phyloP scores from a whole-genome alignment of 2,888 invertebrate genomes.

The Patella caerulea region DNA sequence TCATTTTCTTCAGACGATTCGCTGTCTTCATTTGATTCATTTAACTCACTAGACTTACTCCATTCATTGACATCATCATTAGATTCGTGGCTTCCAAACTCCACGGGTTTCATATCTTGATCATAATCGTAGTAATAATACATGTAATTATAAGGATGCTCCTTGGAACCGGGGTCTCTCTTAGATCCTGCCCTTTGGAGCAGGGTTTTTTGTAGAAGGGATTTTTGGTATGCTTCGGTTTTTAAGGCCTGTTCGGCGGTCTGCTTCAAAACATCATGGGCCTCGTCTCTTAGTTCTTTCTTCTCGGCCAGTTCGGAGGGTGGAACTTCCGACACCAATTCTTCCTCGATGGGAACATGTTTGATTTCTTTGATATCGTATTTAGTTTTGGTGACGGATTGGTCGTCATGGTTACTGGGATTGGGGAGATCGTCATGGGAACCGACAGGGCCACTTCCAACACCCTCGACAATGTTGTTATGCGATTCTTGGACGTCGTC shows the following conservation, averaged over 20 bases:
- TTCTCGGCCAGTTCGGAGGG: not conserved
- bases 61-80: too few relatives aligned
- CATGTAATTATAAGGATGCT: too few relatives aligned
- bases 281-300: not conserved
- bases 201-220: not conserved
- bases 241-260: not conserved
- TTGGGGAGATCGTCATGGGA: not conserved
- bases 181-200: not conserved
- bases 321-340: not conserved
- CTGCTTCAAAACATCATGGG: not conserved
- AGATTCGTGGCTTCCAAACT: too few relatives aligned
- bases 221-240: not conserved
- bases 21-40: too few relatives aligned
- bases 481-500: too few relatives aligned
- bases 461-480: too few relatives aligned
- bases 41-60: too few relatives aligned
- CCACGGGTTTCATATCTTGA: too few relatives aligned
- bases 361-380: not conserved
- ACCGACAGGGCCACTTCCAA: not conserved
- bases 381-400: not conserved
- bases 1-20: too few relatives aligned
- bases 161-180: not conserved
- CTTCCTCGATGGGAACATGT: not conserved
- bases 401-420: not conserved
- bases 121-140: too few relatives aligned